phyloP scores from a whole-genome alignment of 2,797 vertebrate species.

The Rhabdomys pumilio region DNA sequence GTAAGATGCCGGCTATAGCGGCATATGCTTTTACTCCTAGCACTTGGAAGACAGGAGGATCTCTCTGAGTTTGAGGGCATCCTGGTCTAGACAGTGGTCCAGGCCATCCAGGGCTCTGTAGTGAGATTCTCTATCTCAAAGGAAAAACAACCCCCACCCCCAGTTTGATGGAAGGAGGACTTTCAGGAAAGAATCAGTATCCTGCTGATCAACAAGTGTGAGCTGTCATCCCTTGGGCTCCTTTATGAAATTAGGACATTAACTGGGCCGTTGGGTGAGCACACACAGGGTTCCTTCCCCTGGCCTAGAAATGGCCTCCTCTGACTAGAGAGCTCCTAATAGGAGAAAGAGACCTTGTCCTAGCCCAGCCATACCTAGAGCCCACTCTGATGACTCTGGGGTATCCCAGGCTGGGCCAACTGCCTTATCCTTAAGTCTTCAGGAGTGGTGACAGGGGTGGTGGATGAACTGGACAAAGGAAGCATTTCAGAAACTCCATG shows the following conservation, averaged over 20 bases:
- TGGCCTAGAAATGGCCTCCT: conserved; percentile 61
- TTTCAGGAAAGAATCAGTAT: background rate
- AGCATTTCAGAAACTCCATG: background rate
- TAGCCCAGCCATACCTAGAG: background rate
- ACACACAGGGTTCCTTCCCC: background rate
- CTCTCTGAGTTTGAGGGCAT: background rate
- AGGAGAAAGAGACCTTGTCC: background rate
- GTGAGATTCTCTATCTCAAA: background rate
- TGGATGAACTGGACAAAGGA: background rate
- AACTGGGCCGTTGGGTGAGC: conserved; percentile 42
- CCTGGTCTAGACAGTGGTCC: background rate
- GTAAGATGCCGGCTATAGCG: background rate
- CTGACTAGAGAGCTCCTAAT: background rate
- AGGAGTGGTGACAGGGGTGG: no score
- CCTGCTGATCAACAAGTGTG: background rate
- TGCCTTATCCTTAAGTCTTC: background rate
- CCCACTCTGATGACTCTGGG: background rate
- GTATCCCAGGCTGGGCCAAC: background rate
- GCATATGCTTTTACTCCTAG: background rate
- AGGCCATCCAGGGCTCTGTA: background rate
- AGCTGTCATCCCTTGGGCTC: background rate
- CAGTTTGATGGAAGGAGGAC: background rate
- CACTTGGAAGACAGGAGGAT: background rate
- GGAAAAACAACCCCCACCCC: background rate
- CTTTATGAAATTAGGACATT: conserved; percentile 46